Evolutionary conservation across 2,797 vertebrate genomes (phyloP).

Genomic region (Lepus oiostolus): DNA sequence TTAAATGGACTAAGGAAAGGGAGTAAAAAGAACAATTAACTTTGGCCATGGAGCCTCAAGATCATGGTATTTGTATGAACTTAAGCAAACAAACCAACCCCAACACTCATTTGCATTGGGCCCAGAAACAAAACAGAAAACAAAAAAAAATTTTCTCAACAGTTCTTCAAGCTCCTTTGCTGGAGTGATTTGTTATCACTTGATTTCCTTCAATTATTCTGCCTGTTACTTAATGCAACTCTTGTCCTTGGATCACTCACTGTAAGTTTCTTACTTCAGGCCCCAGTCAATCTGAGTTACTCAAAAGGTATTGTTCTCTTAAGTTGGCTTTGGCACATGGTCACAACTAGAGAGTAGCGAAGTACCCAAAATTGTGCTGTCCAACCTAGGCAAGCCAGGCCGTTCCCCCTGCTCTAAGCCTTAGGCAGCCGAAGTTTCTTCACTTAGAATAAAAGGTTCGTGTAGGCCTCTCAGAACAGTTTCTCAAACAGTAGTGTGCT

Average conservation of each 20-base stretch:
- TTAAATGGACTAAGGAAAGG: not conserved
- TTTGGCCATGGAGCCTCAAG: not conserved
- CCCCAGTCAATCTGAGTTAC: conserved; percentile 7
- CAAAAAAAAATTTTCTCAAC: not conserved
- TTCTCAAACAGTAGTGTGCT: not conserved
- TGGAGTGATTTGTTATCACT: not conserved
- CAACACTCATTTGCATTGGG: not conserved
- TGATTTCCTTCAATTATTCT: conserved; percentile 30
- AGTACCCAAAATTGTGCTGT: not conserved
- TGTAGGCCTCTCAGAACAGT: not conserved
- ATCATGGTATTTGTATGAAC: no score
- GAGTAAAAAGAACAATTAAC: not conserved
- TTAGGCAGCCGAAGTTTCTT: not conserved
- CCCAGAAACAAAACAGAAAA: conserved; percentile 47
- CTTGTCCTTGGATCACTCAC: conserved; percentile 25
- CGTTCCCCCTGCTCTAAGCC: no score
- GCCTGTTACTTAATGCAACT: conserved; percentile 44
- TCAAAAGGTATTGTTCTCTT: not conserved
- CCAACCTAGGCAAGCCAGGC: not conserved
- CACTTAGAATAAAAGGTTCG: not conserved
- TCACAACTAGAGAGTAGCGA: not conserved
- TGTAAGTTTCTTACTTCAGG: conserved; percentile 32
- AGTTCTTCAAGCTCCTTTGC: not conserved
- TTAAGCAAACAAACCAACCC: no score
- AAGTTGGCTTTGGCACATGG: not conserved